Base-by-base conservation (phyloP, 2,888 invertebrate species). In the Xylota segnis region DNA sequence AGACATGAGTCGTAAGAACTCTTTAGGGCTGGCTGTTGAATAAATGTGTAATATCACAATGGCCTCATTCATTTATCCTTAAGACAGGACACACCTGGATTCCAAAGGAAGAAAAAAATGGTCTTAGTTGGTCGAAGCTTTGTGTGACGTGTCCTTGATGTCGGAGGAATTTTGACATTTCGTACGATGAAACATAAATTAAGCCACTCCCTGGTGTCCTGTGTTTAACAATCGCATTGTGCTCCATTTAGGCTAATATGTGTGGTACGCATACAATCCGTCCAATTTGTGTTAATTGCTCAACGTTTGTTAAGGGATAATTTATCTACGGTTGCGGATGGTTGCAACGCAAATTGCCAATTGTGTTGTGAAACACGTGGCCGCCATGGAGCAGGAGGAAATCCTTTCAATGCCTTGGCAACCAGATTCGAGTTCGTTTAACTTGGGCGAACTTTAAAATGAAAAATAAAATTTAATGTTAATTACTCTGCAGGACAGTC, bases 121-220 rank as follows among this genome's bases (percentile, higher is more conserved):
- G n/a, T n/a, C 0, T 43, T 2, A 6, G n/a, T 43, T 43, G 43
- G 43, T 43, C 43, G 43, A 43, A 43, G 14, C 14, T 12, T 40
- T 40, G 4, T 40, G 4, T 40, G 4, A 5, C n/a, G 14, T 23
- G 23, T 43, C 43, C 43, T 43, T 43, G 14, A 14, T 5, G 43
- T 43, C 14, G 43, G 5, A 6, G 43, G 5, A 6, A 43, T 14
- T 43, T 43, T 43, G 14, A 14, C 43, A 43, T 43, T 43, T 34
- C 14, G 12, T 6, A 23, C 40, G 59, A 32, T 32, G 32, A 29
- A 23, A 47, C 40, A 10, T 47, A 32, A 76, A 71, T 71, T 45
- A 63, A 18, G 54, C 37, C 54, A 65, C 34, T 78, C 78, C 47
- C 47, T 47, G 37, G 63, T 76, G 65, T 58, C 54, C 54, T 65